Conservation (phyloP, 2,113 vertebrate genomes). For the Calypte anna region DNA sequence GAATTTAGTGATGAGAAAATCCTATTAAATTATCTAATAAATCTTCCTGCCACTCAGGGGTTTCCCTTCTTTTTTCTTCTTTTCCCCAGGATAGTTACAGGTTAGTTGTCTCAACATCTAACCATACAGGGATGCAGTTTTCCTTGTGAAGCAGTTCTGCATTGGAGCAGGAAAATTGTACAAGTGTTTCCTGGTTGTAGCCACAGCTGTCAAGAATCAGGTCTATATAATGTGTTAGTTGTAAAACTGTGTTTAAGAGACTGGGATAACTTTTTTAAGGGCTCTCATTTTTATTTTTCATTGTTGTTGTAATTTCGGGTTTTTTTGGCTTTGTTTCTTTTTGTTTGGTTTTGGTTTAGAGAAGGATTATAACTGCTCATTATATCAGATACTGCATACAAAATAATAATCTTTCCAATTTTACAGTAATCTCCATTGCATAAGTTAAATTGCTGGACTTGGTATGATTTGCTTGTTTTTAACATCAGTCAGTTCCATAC, state of each 20-base stretch:
- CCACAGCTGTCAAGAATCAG: not conserved
- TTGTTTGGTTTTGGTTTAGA: not conserved
- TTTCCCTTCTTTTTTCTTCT: conserved; percentile 19
- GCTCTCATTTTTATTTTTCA: not conserved
- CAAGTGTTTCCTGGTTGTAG: not conserved
- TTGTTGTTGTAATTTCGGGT: no score
- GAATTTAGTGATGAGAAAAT: conserved; percentile 68
- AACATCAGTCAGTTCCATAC: not conserved
- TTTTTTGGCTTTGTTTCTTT: no score
- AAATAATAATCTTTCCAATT: not conserved
- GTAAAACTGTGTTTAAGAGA: not conserved
- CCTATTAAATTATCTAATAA: conserved; percentile 59
- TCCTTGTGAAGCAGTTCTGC: not conserved
- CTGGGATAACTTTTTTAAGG: not conserved
- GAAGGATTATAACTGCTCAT: not conserved
- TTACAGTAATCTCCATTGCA: not conserved
- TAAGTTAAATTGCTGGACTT: not conserved
- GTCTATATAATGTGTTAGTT: not conserved
- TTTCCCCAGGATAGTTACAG: not conserved
- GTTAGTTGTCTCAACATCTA: not conserved
- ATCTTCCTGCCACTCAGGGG: conserved; percentile 31
- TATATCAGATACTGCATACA: not conserved
- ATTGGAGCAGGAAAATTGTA: not conserved
- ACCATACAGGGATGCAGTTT: not conserved
- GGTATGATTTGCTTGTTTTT: not conserved